These are phyloP conservation scores for Fringilla coelebs DNA, from an alignment of 2,797 vertebrate genomes.

Conservation along the genomic window DNA sequence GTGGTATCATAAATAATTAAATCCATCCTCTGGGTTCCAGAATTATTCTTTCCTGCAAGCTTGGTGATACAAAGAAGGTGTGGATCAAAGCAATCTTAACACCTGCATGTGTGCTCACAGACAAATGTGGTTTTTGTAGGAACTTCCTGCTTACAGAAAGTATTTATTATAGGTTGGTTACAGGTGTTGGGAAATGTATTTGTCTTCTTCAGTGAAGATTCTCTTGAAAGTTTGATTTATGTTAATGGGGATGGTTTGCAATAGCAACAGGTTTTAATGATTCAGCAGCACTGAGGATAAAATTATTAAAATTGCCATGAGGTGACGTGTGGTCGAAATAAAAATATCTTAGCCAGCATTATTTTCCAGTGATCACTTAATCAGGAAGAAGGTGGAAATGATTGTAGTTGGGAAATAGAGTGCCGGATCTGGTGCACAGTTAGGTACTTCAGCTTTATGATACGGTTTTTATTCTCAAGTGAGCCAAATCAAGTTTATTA, in stretches of 20 bases:
- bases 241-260: background rate
- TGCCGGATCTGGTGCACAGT: background rate
- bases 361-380: conserved; percentile 28
- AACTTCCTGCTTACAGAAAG: background rate
- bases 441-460: background rate
- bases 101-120: fast-evolving
- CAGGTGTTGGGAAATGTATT: background rate
- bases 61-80: background rate
- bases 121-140: background rate
- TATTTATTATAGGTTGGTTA: background rate
- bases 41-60: background rate
- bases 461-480: background rate
- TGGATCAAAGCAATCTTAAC: background rate
- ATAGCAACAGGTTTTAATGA: background rate
- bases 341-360: conserved; percentile 34
- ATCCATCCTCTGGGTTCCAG: background rate
- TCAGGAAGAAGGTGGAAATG: conserved; percentile 1
- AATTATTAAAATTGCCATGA: background rate
- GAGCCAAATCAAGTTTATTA: conserved; percentile 35
- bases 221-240: background rate
- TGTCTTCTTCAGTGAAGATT: background rate
- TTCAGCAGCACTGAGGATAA: background rate
- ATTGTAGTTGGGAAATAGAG: background rate
- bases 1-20: background rate
- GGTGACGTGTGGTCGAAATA: background rate